These are phyloP conservation scores for Pelobates cultripes DNA, from an alignment of 2,797 vertebrate species.

Conservation along the genomic window DNA sequence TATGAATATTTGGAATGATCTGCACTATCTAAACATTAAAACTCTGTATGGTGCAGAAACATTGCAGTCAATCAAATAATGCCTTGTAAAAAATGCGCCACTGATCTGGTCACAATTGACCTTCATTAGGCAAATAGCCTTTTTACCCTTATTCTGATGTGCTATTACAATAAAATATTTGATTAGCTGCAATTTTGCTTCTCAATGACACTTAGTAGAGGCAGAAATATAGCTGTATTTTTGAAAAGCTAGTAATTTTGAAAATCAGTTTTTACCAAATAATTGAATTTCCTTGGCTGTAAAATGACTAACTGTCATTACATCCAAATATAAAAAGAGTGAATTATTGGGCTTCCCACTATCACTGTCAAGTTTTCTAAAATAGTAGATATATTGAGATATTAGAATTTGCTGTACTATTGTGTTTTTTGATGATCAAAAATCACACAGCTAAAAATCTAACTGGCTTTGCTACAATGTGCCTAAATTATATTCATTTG, in stretches of 20 bases:
- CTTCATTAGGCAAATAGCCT: conserved; percentile 43
- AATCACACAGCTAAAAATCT: neutral
- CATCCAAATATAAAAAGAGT: conserved; percentile 22
- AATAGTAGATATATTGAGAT: neutral
- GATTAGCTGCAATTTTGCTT: conserved; percentile 38
- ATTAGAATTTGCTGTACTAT: neutral
- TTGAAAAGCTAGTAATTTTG: conserved; percentile 36
- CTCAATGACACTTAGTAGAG: conserved; percentile 21
- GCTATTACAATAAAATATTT: conserved; percentile 46
- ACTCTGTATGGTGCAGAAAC: neutral
- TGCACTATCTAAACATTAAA: neutral
- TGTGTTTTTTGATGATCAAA: neutral
- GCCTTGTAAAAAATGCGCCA: conserved; percentile 4
- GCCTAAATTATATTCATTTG: neutral
- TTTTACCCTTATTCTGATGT: conserved; percentile 24
- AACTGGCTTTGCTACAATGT: neutral
- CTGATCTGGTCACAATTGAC: conserved; percentile 42
- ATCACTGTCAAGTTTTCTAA: neutral
- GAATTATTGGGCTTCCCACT: neutral
- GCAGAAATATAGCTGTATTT: conserved; percentile 24
- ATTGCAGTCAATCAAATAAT: conserved; percentile 20
- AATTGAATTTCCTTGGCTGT: conserved; percentile 36
- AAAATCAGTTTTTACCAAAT: conserved; percentile 41
- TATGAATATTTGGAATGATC: neutral
- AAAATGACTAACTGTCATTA: conserved; percentile 35